Conservation (phyloP, 2,888 invertebrate species). For the Pristionchus mayeri region DNA sequence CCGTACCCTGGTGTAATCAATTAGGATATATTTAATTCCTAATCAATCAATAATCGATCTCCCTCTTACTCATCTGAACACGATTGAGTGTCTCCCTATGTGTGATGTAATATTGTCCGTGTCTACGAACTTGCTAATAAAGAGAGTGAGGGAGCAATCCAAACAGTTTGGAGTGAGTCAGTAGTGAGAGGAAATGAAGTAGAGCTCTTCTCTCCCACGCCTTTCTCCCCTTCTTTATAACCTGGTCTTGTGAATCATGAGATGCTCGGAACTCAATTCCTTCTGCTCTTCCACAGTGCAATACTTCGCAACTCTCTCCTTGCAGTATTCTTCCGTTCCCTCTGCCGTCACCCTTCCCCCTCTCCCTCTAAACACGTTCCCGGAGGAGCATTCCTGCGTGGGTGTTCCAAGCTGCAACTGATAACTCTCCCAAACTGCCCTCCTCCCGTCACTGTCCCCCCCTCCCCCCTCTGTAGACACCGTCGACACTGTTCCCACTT, state of each 20-base stretch:
- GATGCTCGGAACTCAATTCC: constrained; percentile 8
- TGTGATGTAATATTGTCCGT: constrained; percentile 32
- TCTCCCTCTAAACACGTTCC: constrained; percentile 18
- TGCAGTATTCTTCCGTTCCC: neutral
- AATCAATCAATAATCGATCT: constrained; percentile 6
- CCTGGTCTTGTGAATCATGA: neutral
- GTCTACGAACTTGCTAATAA: constrained; percentile 39
- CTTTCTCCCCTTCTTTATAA: constrained; percentile 2
- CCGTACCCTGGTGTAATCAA: neutral
- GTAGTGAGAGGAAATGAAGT: neutral
- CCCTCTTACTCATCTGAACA: constrained; percentile 28
- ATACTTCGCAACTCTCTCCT: constrained; percentile 6
- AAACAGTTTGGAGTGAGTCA: constrained; percentile 37
- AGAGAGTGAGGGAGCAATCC: constrained; percentile 43
- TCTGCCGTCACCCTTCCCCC: constrained; percentile 4
- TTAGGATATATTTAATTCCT: neutral
- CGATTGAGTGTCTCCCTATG: neutral
- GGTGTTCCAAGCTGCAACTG: constrained; percentile 13
- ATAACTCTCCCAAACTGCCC: constrained; percentile 15
- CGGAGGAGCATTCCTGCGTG: constrained; percentile 14
- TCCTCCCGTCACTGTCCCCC: neutral
- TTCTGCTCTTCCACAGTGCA: neutral
- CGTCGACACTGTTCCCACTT: neutral
- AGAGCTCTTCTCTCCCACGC: constrained; percentile 14
- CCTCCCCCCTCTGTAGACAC: neutral